phyloP scores from a whole-genome alignment of 2,113 vertebrate genomes.

The Cinclus mexicanus region DNA sequence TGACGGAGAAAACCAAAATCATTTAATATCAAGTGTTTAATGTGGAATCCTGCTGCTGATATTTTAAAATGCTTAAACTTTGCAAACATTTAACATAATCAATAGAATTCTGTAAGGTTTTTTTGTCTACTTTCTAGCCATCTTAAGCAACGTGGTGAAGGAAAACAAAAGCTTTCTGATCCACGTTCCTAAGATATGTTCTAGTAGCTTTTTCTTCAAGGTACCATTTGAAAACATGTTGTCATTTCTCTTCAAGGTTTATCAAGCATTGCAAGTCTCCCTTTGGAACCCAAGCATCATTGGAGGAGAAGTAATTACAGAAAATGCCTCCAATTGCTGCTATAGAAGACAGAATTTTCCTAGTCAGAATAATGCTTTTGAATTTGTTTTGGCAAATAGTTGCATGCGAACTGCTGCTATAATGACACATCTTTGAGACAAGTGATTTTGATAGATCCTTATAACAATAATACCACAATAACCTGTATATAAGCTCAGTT shows the following conservation, averaged over 20 bases:
- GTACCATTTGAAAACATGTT: background rate
- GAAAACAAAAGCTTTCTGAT: background rate
- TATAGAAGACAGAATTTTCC: background rate
- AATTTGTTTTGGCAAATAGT: background rate
- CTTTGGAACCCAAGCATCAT: background rate
- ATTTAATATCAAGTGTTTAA: background rate
- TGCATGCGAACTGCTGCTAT: background rate
- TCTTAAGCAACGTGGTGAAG: background rate
- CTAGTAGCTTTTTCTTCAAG: background rate
- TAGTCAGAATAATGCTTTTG: background rate
- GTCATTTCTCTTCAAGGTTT: constrained; percentile 10
- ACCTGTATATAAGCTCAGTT: background rate
- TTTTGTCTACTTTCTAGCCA: background rate
- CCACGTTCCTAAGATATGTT: background rate
- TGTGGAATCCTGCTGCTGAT: background rate
- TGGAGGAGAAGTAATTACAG: constrained; percentile 10
- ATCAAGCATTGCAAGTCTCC: background rate
- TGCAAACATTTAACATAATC: background rate
- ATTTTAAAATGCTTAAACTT: background rate
- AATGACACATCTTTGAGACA: background rate
- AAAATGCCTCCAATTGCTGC: background rate
- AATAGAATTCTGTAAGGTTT: background rate
- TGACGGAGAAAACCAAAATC: background rate
- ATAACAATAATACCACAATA: background rate
- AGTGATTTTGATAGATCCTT: background rate